These are phyloP conservation scores for Brachystomella parvula DNA, from an alignment of 1,140 invertebrate genomes.

Conservation along the genomic window DNA sequence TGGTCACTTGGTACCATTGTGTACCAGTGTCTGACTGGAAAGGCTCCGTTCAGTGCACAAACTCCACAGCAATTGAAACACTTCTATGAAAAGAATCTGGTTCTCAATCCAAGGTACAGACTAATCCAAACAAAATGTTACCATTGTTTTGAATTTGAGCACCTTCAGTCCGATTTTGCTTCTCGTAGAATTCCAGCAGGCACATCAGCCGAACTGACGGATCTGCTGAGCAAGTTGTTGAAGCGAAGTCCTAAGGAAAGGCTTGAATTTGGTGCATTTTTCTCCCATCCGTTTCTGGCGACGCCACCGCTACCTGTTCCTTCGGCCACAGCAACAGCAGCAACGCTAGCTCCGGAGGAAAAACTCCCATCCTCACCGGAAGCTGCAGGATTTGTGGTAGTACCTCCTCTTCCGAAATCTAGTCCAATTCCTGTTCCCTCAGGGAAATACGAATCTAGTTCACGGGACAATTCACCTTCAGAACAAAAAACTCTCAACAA, in stretches of 20 bases:
- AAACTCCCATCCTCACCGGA: conserved; percentile 33
- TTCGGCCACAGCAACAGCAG: conserved; percentile 20
- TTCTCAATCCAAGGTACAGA: conserved; percentile 84
- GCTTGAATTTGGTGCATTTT: conserved; percentile 92
- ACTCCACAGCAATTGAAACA: conserved; percentile 96
- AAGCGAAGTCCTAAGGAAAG: conserved; percentile 88
- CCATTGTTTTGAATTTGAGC: no score
- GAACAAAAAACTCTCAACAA: conserved; percentile 12
- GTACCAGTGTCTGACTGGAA: conserved; percentile 96
- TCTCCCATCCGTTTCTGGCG: conserved; percentile 76
- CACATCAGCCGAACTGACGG: conserved; percentile 79
- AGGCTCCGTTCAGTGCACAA: conserved; percentile 95
- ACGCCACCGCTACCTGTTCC: conserved; percentile 17
- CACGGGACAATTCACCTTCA: conserved; percentile 29
- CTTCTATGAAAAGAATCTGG: conserved; percentile 95
- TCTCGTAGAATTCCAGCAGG: conserved; percentile 74
- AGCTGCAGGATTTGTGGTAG: conserved; percentile 61
- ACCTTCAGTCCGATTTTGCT: no score
- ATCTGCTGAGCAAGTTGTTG: conserved; percentile 75
- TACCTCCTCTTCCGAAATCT: conserved; percentile 51
- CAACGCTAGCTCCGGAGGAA: conserved; percentile 29
- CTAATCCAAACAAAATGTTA: not conserved
- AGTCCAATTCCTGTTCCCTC: conserved; percentile 38
- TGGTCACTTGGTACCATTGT: conserved; percentile 99
- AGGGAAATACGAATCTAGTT: conserved; percentile 33